Percentiles rank a stretch among this genome's conserved stretches.
Conservation (phyloP, 2,113 vertebrate species). For the Azemiops feae region DNA sequence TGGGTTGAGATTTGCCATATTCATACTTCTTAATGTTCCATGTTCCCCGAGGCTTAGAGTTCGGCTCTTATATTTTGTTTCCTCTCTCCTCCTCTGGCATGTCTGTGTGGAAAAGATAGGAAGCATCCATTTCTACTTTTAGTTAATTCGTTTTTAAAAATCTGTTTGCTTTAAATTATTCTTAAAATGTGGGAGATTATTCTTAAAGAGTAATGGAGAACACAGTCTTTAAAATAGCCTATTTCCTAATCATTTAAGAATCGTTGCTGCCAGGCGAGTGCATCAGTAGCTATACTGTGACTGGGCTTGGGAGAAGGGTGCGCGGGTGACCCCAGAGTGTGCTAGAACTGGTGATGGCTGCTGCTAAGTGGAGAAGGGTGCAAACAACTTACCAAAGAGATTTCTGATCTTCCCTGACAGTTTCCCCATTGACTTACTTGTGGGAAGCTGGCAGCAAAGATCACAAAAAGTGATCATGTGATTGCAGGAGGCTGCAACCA, state of each 20-base stretch:
- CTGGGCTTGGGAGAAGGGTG: neutral
- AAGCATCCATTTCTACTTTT: neutral
- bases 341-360: neutral
- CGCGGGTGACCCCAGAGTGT: accelerated
- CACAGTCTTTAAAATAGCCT: neutral
- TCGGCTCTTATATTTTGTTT: neutral
- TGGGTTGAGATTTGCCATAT: neutral
- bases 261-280: neutral
- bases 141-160: neutral
- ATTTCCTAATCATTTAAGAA: neutral
- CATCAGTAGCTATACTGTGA: neutral
- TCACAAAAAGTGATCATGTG: neutral
- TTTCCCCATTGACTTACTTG: neutral
- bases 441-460: neutral
- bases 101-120: neutral
- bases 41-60: neutral
- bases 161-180: neutral
- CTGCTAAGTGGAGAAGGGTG: neutral
- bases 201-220: neutral
- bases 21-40: neutral
- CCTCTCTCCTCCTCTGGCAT: neutral
- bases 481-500: neutral
- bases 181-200: neutral
- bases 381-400: neutral
- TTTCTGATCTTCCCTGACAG: neutral